These are phyloP conservation scores for Poecilia latipinna DNA, from an alignment of 2,113 vertebrate species.

Conservation along the genomic window DNA sequence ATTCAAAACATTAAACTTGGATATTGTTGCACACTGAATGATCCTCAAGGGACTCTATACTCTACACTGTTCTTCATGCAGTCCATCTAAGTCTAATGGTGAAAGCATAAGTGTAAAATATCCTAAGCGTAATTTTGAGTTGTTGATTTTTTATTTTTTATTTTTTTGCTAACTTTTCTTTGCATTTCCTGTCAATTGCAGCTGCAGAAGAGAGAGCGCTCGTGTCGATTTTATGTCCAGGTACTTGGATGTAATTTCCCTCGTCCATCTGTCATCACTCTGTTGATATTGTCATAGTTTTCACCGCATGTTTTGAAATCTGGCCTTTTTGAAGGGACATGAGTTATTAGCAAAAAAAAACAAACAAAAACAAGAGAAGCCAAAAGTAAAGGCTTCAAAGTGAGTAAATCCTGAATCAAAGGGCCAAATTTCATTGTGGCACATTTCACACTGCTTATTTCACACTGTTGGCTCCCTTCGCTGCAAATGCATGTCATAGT, in stretches of 20 bases:
- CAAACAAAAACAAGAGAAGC: not conserved
- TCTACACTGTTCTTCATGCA: too few species aligned
- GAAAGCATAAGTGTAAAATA: slow-evolving; percentile 2
- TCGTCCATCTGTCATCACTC: not conserved
- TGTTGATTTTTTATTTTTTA: slow-evolving; percentile 3
- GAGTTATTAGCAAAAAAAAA: not conserved
- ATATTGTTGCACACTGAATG: not conserved
- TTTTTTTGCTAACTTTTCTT: slow-evolving; percentile 50
- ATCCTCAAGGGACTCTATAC: not conserved
- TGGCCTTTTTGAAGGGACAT: slow-evolving; percentile 49
- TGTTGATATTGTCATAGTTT: slow-evolving; percentile 10
- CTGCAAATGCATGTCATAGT: slow-evolving; percentile 29
- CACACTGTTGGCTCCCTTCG: slow-evolving; percentile 1
- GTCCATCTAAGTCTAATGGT: not conserved
- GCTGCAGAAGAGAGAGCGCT: slow-evolving; percentile 99
- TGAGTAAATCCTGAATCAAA: slow-evolving; percentile 15
- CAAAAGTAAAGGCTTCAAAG: not conserved
- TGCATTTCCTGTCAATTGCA: slow-evolving; percentile 83
- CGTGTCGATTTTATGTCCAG: slow-evolving; percentile 99
- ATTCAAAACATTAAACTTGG: not conserved
- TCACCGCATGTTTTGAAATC: slow-evolving; percentile 20
- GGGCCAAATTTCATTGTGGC: slow-evolving; percentile 42
- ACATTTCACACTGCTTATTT: not conserved
- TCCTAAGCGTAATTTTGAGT: slow-evolving; percentile 30
- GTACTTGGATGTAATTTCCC: slow-evolving; percentile 79